Percentiles rank a stretch among this genome's conserved stretches.
phyloP scores from a whole-genome alignment of 2,113 vertebrate species.

The Neomonachus schauinslandi region DNA sequence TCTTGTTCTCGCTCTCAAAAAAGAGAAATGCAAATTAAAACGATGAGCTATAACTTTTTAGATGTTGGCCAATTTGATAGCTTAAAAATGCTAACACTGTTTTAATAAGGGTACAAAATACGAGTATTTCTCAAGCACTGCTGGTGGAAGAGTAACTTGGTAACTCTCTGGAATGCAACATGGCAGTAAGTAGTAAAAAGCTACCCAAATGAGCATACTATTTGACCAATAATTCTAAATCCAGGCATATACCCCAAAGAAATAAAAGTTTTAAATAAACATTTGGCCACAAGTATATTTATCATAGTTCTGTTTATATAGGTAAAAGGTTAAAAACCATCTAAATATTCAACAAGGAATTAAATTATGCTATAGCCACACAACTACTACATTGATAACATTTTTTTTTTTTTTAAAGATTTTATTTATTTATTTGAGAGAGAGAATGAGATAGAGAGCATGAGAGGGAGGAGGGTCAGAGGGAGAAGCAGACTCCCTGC shows the following conservation, averaged over 20 bases:
- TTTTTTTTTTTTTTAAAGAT: neutral
- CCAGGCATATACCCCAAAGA: neutral
- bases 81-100: neutral
- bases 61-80: neutral
- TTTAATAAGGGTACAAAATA: neutral
- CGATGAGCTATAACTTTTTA: neutral
- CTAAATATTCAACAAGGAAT: neutral
- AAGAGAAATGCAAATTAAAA: constrained; percentile 37
- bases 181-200: neutral
- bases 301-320: neutral
- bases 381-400: neutral
- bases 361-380: neutral
- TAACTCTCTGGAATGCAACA: neutral
- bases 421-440: no score
- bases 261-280: neutral
- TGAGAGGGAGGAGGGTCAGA: no score
- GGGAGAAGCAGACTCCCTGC: no score
- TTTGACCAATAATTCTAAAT: neutral
- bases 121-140: neutral
- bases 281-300: neutral
- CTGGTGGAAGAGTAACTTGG: neutral
- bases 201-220: neutral
- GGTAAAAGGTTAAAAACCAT: neutral
- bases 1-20: neutral
- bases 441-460: no score